These are phyloP conservation scores for Sebastes miniatus DNA, from an alignment of 2,797 vertebrate species.

Conservation along the genomic window DNA sequence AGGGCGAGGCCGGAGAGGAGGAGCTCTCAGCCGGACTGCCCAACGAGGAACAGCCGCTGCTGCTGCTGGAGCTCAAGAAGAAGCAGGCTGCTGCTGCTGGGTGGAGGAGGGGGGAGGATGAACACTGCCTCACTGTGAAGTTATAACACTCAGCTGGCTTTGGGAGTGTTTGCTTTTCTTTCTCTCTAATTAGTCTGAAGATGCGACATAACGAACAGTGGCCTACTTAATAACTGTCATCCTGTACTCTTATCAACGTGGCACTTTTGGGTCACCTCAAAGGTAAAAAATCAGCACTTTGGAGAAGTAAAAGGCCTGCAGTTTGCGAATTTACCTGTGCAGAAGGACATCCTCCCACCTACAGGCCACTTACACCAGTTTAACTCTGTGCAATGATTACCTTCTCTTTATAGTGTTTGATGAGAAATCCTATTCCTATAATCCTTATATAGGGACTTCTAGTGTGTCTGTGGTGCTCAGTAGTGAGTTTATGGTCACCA, in stretches of 20 bases:
- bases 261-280: conserved; percentile 70
- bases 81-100: conserved; percentile 53
- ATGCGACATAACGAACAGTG: conserved; percentile 67
- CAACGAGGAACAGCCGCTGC: conserved; percentile 62
- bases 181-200: conserved; percentile 67
- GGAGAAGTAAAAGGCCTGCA: conserved; percentile 30
- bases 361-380: conserved; percentile 20
- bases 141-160: conserved; percentile 65
- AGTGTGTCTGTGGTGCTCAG: conserved; percentile 54
- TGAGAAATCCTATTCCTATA: conserved; percentile 21
- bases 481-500: conserved; percentile 44
- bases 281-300: conserved; percentile 64
- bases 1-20: conserved; percentile 69
- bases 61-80: conserved; percentile 67
- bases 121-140: conserved; percentile 63
- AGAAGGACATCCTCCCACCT: conserved; percentile 35
- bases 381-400: conserved; percentile 14
- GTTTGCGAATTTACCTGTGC: conserved; percentile 40
- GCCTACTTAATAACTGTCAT: conserved; percentile 66
- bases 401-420: conserved; percentile 25
- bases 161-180: conserved; percentile 48
- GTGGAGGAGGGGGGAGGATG: conserved; percentile 72
- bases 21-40: conserved; percentile 69
- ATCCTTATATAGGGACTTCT: conserved; percentile 28
- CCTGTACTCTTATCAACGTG: conserved; percentile 37